Evolutionary conservation across 1,140 invertebrate genomes (phyloP), one percentile per base, ranked within the genome.

Genomic region (Gryllus bimaculatus): DNA sequence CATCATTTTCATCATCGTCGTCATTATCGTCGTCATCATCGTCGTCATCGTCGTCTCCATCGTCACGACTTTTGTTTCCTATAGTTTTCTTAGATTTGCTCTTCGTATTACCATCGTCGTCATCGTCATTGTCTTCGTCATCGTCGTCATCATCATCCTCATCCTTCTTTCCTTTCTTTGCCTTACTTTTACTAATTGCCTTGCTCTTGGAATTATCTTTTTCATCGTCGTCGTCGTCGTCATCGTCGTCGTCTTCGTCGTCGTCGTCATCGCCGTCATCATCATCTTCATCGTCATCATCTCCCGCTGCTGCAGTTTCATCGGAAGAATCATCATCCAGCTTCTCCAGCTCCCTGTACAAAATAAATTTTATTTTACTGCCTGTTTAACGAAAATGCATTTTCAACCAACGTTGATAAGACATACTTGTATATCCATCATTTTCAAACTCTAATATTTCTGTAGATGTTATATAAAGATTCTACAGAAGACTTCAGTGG

Each of bases 261-360:
- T 83, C 80, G 77, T 82, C 83, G 47, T 80, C 83, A 26, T 80
- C 82, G 76, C 85, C 83, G 49, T 73, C 79, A 54, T 85, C 84
- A 48, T 82, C 84, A 47, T 66, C 54, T 3, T 66, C 54, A 3
- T 18, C 54, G 54, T 66, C 54, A 66, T 18, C 18, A 66, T 7
- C 18, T 13, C 18, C 54, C 10, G 10, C 54, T 13, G 18, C 54
- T 13, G 54, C 54, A 18, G 10, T 66, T 66, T 66, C 54, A 66
- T 66, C 54, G 10, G 10, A 10, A 13, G 54, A 66, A 18, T 18
- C 18, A 7, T 66, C 54, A 66, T 18, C 54, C 10, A 66, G 10
- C 7, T 18, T 66, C 2, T 66, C 54, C 54, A 66, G 18, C 7
- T 13, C 54, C 54, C 54, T 66, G 54, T 13, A 66, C 54, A 66